Evolutionary conservation across 2,113 vertebrate genomes (phyloP).

Genomic region (Eulacestoma nigropectus): DNA sequence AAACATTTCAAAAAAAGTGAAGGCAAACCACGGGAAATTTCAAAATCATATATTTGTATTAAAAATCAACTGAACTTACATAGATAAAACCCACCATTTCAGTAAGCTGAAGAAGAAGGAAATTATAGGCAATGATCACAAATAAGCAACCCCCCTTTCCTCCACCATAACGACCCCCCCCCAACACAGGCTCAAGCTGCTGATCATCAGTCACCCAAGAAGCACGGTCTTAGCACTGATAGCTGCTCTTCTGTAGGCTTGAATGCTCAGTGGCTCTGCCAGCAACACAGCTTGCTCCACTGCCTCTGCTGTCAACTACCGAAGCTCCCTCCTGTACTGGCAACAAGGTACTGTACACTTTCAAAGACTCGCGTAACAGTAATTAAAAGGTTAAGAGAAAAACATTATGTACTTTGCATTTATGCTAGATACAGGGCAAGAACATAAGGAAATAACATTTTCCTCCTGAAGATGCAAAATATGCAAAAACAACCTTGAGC

Average conservation of each 20-base stretch:
- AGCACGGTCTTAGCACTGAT: conserved; percentile 24
- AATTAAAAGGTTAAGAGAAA: conserved; percentile 41
- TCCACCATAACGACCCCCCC: neutral
- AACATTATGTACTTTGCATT: neutral
- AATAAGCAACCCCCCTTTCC: neutral
- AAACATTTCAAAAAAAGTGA: neutral
- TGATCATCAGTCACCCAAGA: conserved; percentile 49
- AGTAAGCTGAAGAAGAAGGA: neutral
- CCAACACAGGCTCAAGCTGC: conserved; percentile 14
- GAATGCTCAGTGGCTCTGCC: neutral
- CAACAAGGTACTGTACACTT: conserved; percentile 54
- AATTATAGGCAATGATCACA: conserved; percentile 8
- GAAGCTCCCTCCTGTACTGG: conserved; percentile 49
- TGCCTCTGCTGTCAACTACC: conserved; percentile 64
- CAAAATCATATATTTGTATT: neutral
- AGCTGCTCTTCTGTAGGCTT: conserved; percentile 31
- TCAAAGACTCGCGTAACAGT: conserved; percentile 37
- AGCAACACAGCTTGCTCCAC: neutral
- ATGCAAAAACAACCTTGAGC: neutral
- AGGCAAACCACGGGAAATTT: neutral
- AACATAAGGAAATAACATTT: neutral
- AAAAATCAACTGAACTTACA: conserved; percentile 20
- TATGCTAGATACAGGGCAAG: neutral
- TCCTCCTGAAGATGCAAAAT: neutral
- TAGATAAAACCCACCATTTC: conserved; percentile 6